These are phyloP conservation scores for Acanthoscelides obtectus DNA, from an alignment of 2,888 invertebrate species.

Conservation along the genomic window DNA sequence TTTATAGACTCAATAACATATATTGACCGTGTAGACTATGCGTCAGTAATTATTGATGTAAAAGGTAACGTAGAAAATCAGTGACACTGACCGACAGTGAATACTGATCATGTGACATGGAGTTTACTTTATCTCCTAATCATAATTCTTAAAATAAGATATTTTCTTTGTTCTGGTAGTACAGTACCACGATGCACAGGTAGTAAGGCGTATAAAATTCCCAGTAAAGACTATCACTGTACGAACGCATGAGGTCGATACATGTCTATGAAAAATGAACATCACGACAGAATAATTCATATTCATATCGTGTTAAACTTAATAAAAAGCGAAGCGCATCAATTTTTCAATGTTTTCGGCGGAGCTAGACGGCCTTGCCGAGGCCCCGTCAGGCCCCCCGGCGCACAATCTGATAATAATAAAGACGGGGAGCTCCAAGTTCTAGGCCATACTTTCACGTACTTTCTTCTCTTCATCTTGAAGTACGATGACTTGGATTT, in stretches of 20 bases:
- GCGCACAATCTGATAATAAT: conserved; percentile 15
- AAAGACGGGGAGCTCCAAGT: conserved; percentile 43
- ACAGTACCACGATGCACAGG: too few relatives aligned
- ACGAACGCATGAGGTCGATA: neutral
- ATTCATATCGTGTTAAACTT: neutral
- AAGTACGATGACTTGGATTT: conserved; percentile 14
- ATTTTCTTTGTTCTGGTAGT: too few relatives aligned
- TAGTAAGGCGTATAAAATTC: too few relatives aligned
- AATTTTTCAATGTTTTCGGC: neutral
- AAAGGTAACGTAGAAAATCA: too few relatives aligned
- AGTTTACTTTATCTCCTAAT: too few relatives aligned
- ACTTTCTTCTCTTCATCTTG: conserved; percentile 38
- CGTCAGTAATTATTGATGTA: too few relatives aligned
- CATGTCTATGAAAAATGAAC: neutral
- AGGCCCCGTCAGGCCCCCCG: neutral
- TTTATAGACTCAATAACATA: too few relatives aligned
- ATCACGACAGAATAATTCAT: neutral
- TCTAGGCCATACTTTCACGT: conserved; percentile 47
- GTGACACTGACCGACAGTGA: too few relatives aligned
- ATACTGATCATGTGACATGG: too few relatives aligned
- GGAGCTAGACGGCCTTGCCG: neutral
- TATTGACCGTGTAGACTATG: too few relatives aligned
- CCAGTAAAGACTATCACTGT: neutral
- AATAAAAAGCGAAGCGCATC: neutral
- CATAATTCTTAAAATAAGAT: too few relatives aligned